These are phyloP conservation scores for Melanotaenia pygmaea DNA, from an alignment of 2,797 vertebrate genomes.

Conservation along the genomic window DNA sequence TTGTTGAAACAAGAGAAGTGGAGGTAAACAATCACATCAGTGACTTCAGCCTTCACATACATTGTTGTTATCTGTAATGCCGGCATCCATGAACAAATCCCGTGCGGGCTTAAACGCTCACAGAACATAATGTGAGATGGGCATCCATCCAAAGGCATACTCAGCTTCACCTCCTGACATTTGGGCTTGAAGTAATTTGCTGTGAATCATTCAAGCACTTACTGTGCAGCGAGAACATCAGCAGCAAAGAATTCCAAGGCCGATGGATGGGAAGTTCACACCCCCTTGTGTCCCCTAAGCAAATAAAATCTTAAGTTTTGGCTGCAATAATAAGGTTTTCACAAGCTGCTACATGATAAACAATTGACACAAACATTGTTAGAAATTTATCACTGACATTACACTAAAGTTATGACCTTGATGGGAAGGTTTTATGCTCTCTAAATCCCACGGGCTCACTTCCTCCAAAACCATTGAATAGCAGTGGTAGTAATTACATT, in stretches of 20 bases:
- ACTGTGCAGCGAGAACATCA: slow-evolving; percentile 50
- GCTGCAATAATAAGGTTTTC: slow-evolving; percentile 31
- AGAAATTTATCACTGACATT: slow-evolving; percentile 6
- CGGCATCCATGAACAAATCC: slow-evolving; percentile 48
- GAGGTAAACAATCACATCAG: slow-evolving; percentile 51
- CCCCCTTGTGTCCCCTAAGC: slow-evolving; percentile 35
- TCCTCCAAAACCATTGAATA: neutral
- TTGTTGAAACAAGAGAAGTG: slow-evolving; percentile 30
- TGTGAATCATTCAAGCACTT: slow-evolving; percentile 55
- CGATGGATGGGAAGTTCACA: slow-evolving; percentile 45
- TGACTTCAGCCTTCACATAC: slow-evolving; percentile 32
- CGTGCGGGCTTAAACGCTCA: slow-evolving; percentile 54
- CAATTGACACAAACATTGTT: slow-evolving; percentile 13
- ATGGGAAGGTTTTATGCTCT: slow-evolving; percentile 27
- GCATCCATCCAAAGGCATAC: slow-evolving; percentile 60
- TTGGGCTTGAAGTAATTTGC: slow-evolving; percentile 60
- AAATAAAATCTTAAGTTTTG: slow-evolving; percentile 43
- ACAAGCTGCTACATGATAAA: slow-evolving; percentile 26
- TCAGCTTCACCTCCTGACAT: slow-evolving; percentile 61
- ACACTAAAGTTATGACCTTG: slow-evolving; percentile 6
- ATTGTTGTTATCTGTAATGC: slow-evolving; percentile 40
- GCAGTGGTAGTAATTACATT: slow-evolving; percentile 38
- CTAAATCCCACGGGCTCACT: neutral
- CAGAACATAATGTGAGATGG: slow-evolving; percentile 60
- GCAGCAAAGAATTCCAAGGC: slow-evolving; percentile 57